Base-by-base conservation (phyloP, 2,113 vertebrate genomes). In the Turdus rufiventris region DNA sequence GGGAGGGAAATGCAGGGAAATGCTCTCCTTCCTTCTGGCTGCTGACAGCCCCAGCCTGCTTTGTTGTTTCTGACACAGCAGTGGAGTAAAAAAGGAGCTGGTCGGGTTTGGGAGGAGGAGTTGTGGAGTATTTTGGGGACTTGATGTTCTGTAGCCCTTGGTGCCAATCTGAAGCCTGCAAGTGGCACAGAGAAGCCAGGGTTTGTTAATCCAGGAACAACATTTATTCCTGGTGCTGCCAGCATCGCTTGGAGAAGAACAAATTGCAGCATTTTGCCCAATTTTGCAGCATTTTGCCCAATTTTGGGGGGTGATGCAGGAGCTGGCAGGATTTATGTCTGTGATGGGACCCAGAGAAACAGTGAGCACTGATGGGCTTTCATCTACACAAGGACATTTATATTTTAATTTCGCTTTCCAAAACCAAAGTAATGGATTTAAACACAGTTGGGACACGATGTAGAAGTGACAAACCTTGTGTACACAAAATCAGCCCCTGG, bases 371-470 rank as follows among this genome's bases (percentile, higher is more conserved):
- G 66, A 38, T 1, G 13, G 28, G 45, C 67, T 95, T 80, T 58
- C 11, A 80, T 28, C 72, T 45, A 10, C 36, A 24, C 58, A 14
- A 28, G 18, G 7, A 23, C 34, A 18, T 18, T 62, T 2, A 4
- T 7, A 16, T 6, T 29, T 34, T 18, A 8, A 72, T 58, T 38
- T n/a, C 0, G 3, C 8, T n/a, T 18, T 48, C 33, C 17, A 48
- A 63, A 58, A 38, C 3, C 57, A 82, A 79, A 89, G 16, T 2
- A 40, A 77, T 12, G 63, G 51, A n/a, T 29, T 91, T 66, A 23
- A 66, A 19, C 18, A 18, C 18, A 43, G 28, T 1, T 6, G 1
- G 45, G 33, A 62, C 28, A 29, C 0, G 42, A 28, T 3, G 7
- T 8, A 51, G 18, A 61, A 60, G 34, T 9, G 5, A 58, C 14